Evolutionary conservation across 2,113 vertebrate species (phyloP).

Genomic region (Tychaedon coryphoeus): DNA sequence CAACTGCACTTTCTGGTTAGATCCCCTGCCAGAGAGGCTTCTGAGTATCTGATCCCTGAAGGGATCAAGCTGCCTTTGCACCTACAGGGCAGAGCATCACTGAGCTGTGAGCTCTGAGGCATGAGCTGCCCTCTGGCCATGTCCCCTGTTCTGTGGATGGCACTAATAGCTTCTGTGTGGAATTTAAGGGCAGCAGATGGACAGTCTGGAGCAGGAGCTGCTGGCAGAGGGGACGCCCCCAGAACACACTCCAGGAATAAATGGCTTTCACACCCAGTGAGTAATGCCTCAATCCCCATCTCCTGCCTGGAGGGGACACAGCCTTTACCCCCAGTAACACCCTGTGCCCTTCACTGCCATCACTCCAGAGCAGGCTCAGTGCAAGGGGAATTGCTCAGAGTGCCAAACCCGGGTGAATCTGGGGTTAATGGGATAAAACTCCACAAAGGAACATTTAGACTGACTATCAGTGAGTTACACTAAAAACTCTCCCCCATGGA

Average conservation of each 20-base stretch:
- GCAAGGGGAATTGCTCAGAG: background rate
- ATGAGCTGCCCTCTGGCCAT: background rate
- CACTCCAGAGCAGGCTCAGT: fast-evolving
- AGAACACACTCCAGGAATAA: background rate
- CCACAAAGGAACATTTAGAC: background rate
- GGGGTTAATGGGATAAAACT: slow-evolving; percentile 30
- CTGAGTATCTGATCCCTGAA: background rate
- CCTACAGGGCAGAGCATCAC: background rate
- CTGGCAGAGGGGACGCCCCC: background rate
- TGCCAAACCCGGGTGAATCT: background rate
- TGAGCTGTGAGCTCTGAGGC: background rate
- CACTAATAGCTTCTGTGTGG: background rate
- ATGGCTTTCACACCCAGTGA: background rate
- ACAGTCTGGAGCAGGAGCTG: background rate
- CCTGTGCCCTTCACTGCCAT: background rate
- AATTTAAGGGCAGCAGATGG: background rate
- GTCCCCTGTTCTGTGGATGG: background rate
- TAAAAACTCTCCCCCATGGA: background rate
- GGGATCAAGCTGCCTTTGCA: slow-evolving; percentile 11
- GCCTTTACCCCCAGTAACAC: background rate
- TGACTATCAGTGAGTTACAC: background rate
- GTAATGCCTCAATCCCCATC: background rate
- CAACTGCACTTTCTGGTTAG: background rate
- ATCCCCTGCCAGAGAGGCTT: background rate
- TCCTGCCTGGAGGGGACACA: background rate